These are phyloP conservation scores for Yponomeuta sedellus DNA, from an alignment of 2,888 invertebrate species.

Conservation along the genomic window DNA sequence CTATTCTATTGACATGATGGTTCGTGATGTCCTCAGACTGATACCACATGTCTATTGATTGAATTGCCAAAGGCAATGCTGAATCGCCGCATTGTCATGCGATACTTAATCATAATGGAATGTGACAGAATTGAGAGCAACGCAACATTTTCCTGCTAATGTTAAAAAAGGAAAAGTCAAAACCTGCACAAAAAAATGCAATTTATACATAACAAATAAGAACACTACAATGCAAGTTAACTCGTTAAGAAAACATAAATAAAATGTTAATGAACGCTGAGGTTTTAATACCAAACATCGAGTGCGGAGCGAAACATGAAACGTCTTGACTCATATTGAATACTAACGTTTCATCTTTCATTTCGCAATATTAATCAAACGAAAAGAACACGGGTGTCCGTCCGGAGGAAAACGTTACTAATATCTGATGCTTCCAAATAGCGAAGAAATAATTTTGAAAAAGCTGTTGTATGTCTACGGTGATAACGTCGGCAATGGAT, in stretches of 20 bases:
- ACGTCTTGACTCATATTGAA: background rate
- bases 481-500: background rate
- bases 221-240: conserved; percentile 70
- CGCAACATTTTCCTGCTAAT: conserved; percentile 76
- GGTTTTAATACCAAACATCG: conserved; percentile 38
- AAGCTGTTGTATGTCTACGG: background rate
- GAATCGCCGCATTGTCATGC: conserved; percentile 40
- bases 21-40: background rate
- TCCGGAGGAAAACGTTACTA: conserved; percentile 64
- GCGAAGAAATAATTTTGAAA: conserved; percentile 21
- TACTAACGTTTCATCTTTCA: conserved; percentile 34
- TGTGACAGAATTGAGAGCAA: conserved; percentile 47
- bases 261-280: conserved; percentile 60
- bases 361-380: conserved; percentile 41
- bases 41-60: background rate
- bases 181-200: conserved; percentile 74
- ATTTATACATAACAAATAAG: conserved; percentile 52
- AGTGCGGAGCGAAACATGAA: conserved; percentile 44
- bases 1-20: conserved; percentile 37
- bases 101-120: conserved; percentile 32
- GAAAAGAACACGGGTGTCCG: conserved; percentile 29
- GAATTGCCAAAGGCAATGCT: background rate
- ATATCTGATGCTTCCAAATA: conserved; percentile 36
- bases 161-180: conserved; percentile 71
- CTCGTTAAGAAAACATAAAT: conserved; percentile 47